These are phyloP conservation scores for Sebastes flavidus DNA, from an alignment of 2,797 vertebrate species.

Conservation along the genomic window DNA sequence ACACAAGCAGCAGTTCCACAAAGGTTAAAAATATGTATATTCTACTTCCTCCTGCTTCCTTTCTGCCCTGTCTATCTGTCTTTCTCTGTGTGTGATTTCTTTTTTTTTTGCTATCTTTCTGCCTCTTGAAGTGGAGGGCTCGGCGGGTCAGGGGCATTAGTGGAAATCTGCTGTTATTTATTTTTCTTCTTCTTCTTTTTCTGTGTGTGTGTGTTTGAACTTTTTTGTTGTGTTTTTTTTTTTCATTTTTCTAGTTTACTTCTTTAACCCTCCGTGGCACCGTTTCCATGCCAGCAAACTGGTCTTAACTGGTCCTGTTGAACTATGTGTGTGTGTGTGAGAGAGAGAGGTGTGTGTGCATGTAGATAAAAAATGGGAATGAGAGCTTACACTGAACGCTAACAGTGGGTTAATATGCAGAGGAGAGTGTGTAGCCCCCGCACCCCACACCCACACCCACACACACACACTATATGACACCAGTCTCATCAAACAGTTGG, in stretches of 20 bases:
- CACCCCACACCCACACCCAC: constrained; percentile 36
- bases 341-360: constrained; percentile 17
- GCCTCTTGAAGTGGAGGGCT: constrained; percentile 43
- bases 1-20: constrained; percentile 59
- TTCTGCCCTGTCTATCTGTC: constrained; percentile 24
- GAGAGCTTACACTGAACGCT: constrained; percentile 1
- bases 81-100: constrained; percentile 3
- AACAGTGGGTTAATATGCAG: constrained; percentile 53
- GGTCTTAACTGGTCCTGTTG: constrained; percentile 88
- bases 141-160: constrained; percentile 48
- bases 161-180: constrained; percentile 38
- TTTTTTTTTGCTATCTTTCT: constrained; percentile 9
- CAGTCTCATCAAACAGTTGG: constrained; percentile 93
- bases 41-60: constrained; percentile 44
- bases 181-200: background rate
- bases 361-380: constrained; percentile 40
- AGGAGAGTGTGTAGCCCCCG: constrained; percentile 13
- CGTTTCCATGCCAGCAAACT: constrained; percentile 87
- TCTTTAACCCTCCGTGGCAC: constrained; percentile 70
- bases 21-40: constrained; percentile 61
- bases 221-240: constrained; percentile 24
- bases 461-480: constrained; percentile 82
- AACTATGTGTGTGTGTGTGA: background rate
- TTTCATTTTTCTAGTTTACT: constrained; percentile 35
- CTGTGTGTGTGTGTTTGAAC: constrained; percentile 36